phyloP scores from a whole-genome alignment of 2,113 vertebrate species.

The Apeltes quadracus region DNA sequence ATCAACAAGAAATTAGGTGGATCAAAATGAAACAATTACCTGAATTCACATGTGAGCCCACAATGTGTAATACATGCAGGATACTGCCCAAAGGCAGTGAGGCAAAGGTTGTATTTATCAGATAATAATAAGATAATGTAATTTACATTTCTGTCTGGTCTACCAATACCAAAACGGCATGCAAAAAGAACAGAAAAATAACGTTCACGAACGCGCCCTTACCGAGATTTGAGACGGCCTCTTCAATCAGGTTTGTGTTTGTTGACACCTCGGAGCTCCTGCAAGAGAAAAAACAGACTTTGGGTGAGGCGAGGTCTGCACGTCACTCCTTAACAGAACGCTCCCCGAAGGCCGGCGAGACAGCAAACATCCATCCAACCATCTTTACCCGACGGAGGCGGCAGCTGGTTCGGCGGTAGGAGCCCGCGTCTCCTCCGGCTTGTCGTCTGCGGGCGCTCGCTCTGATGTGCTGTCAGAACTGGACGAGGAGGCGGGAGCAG shows the following conservation, averaged over 20 bases:
- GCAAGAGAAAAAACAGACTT: constrained; percentile 68
- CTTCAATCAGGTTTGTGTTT: constrained; percentile 91
- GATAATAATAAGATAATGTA: too few species aligned
- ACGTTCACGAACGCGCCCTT: constrained; percentile 45
- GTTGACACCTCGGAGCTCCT: constrained; percentile 85
- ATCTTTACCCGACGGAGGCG: constrained; percentile 68
- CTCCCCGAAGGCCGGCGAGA: not conserved
- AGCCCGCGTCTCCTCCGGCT: constrained; percentile 78
- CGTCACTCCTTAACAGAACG: not conserved
- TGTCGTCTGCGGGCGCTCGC: constrained; percentile 78
- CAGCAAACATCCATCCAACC: not conserved
- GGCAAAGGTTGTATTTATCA: not conserved
- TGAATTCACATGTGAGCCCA: not conserved
- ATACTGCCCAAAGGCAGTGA: not conserved
- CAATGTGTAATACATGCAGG: not conserved
- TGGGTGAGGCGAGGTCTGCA: constrained; percentile 11
- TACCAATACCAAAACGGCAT: not conserved
- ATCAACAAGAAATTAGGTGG: not conserved
- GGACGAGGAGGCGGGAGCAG: constrained; percentile 70
- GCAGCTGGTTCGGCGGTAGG: constrained; percentile 74
- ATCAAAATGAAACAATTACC: not conserved
- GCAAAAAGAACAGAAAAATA: not conserved
- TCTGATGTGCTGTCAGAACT: constrained; percentile 72
- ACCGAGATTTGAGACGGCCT: constrained; percentile 96
- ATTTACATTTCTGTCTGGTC: not conserved